phyloP scores from a whole-genome alignment of 1,140 invertebrate genomes.

The Whitmania pigra region DNA sequence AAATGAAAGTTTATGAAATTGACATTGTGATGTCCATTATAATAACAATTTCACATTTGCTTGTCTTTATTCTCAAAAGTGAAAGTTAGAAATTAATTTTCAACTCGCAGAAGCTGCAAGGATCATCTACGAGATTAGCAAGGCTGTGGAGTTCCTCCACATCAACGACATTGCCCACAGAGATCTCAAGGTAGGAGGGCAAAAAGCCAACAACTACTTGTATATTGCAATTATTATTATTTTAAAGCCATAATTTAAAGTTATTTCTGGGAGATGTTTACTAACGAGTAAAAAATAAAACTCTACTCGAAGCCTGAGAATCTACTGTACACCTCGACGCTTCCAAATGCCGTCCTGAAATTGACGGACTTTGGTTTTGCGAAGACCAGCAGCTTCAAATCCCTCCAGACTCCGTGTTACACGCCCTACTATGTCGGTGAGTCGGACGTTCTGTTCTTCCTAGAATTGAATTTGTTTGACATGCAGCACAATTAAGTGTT shows the following conservation, averaged over 20 bases:
- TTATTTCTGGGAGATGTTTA: neutral
- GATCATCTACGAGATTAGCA: constrained; percentile 89
- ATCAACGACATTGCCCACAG: constrained; percentile 89
- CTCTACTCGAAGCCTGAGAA: constrained; percentile 45
- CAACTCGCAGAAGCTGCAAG: constrained; percentile 60
- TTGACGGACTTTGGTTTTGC: constrained; percentile 99
- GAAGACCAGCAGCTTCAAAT: constrained; percentile 66
- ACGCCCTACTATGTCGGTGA: constrained; percentile 93
- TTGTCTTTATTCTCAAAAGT: too few species aligned
- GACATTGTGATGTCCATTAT: too few species aligned
- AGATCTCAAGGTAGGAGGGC: constrained; percentile 79
- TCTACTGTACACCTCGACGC: constrained; percentile 45
- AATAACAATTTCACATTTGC: too few species aligned
- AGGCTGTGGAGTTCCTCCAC: constrained; percentile 87
- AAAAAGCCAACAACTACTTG: neutral
- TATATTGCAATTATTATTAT: neutral
- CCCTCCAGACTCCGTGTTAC: constrained; percentile 87
- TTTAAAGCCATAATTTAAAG: neutral
- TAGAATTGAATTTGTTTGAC: too few species aligned
- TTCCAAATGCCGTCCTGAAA: constrained; percentile 63
- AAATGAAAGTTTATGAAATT: too few species aligned
- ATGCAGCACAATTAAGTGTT: too few species aligned
- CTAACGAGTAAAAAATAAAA: neutral
- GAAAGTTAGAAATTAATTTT: too few species aligned
- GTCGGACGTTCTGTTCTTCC: constrained; percentile 28